Evolutionary conservation across 1,140 invertebrate species (phyloP), one percentile per base, ranked within the genome.

Genomic region (Pogonognathellus flavescens): DNA sequence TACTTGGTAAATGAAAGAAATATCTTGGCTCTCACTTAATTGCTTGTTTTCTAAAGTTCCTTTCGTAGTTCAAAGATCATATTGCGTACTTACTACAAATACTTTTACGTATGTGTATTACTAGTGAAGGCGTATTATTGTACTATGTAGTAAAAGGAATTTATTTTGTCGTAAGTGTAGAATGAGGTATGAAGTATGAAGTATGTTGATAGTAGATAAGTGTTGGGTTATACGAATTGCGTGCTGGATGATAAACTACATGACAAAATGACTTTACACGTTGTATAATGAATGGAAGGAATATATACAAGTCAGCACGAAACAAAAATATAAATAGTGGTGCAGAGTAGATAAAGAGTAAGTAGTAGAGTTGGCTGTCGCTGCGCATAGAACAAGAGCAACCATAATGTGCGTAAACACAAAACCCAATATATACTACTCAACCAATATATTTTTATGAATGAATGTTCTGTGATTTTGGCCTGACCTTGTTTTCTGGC

Each of bases 61-160:
- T 41, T 66, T 14, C 11, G 7, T 9, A 82, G 80, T 57, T 82
- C 80, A 82, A 82, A 82, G 80, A 82, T 82, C 80, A 55, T 55
- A 10, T 82, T 82, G 25, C 80, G 55, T 41, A 1, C 31, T 41
- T 41, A 41, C n/a, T n/a, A n/a, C n/a, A n/a, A n/a, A n/a, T n/a
- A n/a, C n/a, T n/a, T n/a, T n/a, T n/a, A n/a, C n/a, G n/a, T n/a
- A n/a, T n/a, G n/a, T n/a, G n/a, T n/a, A n/a, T n/a, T n/a, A n/a
- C n/a, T n/a, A n/a, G n/a, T n/a, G n/a, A n/a, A n/a, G n/a, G n/a
- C n/a, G n/a, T n/a, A n/a, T n/a, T n/a, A n/a, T n/a, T n/a, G n/a
- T n/a, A n/a, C n/a, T n/a, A n/a, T n/a, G n/a, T n/a, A n/a, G n/a
- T n/a, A n/a, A n/a, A n/a, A n/a, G n/a, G n/a, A n/a, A n/a, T n/a